Evolutionary conservation across 2,888 invertebrate species (phyloP).

Genomic region (Syrista parreyssii): DNA sequence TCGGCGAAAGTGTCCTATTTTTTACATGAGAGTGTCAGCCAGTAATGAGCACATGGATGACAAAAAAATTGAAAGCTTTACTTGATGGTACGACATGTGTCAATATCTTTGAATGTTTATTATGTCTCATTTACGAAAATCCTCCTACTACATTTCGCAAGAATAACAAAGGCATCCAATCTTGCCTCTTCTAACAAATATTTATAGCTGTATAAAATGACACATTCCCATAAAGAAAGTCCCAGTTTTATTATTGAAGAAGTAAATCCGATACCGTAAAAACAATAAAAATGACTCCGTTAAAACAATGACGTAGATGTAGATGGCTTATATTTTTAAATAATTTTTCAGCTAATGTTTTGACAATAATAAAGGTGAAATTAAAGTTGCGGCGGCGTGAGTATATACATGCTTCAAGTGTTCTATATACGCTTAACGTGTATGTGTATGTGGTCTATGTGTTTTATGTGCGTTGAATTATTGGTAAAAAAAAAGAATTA

Average conservation of each 20-base stretch:
- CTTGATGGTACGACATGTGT: not conserved
- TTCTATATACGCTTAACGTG: slow-evolving; percentile 22
- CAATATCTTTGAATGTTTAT: not conserved
- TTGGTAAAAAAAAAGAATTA: not conserved
- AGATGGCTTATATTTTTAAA: slow-evolving; percentile 29
- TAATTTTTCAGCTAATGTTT: slow-evolving; percentile 43
- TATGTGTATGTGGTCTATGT: slow-evolving; percentile 23
- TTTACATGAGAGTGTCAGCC: not conserved
- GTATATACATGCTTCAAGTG: slow-evolving; percentile 25
- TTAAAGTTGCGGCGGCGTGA: slow-evolving; percentile 42
- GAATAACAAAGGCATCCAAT: not conserved
- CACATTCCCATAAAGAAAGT: not conserved
- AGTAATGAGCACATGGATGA: not conserved
- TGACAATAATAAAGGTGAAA: slow-evolving; percentile 42
- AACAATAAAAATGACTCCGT: slow-evolving; percentile 8
- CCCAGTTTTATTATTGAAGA: not conserved
- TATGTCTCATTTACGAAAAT: not conserved
- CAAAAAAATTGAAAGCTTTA: not conserved
- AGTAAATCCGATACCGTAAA: slow-evolving; percentile 1
- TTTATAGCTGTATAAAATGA: not conserved
- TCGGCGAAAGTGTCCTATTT: not conserved
- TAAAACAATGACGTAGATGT: slow-evolving; percentile 9
- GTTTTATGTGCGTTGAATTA: not conserved
- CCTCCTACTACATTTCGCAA: not conserved
- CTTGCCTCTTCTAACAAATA: not conserved